These are phyloP conservation scores for Camelus dromedarius DNA, from an alignment of 2,113 vertebrate species.

Conservation along the genomic window DNA sequence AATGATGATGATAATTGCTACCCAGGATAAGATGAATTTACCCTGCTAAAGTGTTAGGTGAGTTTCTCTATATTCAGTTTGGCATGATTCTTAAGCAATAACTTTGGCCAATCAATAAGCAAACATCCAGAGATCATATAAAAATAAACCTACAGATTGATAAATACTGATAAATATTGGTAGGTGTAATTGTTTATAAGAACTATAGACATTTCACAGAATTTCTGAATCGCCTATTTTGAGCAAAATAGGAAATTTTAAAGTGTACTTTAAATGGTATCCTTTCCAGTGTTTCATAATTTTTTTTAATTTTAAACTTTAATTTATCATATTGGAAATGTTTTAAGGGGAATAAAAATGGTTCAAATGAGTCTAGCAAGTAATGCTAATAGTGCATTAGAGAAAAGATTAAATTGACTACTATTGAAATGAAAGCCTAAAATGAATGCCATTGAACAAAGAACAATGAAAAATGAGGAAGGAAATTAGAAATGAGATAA, in stretches of 20 bases:
- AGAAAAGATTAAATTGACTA: background rate
- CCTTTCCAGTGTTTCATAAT: background rate
- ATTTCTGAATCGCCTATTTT: background rate
- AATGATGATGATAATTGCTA: background rate
- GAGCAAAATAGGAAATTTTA: background rate
- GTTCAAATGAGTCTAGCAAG: background rate
- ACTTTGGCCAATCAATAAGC: background rate
- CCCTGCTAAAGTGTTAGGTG: background rate
- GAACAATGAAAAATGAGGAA: background rate
- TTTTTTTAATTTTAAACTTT: background rate
- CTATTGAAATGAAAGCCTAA: conserved; percentile 25
- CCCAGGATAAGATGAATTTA: background rate
- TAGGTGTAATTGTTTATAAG: background rate
- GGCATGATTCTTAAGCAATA: background rate
- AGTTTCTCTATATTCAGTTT: background rate
- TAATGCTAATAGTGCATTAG: background rate
- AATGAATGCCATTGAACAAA: conserved; percentile 26
- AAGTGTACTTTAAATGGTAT: background rate
- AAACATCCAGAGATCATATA: background rate
- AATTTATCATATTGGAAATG: background rate
- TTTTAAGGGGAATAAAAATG: background rate
- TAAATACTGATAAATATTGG: background rate
- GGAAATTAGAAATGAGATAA: conserved; percentile 23
- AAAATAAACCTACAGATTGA: background rate
- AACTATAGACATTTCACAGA: background rate